Conservation (phyloP, 2,113 vertebrate species). For the Pelvicachromis taeniatus region DNA sequence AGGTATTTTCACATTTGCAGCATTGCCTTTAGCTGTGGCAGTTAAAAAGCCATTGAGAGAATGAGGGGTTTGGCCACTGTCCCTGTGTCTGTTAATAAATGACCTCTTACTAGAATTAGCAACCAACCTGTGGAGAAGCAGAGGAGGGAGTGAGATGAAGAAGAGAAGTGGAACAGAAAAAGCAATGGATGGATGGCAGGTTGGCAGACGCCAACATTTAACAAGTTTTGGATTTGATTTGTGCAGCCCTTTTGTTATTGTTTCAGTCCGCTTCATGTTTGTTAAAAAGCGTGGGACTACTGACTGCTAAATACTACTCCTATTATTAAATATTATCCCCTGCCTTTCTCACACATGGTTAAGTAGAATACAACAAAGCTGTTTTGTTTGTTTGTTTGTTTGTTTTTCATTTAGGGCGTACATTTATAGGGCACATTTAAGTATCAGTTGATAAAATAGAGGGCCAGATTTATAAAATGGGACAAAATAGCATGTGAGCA, state of each 20-base stretch:
- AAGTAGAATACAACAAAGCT: no score
- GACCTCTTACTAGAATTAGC: constrained; percentile 72
- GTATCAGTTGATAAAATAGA: neutral
- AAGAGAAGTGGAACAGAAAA: neutral
- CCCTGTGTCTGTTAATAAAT: constrained; percentile 61
- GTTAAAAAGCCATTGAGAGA: constrained; percentile 68
- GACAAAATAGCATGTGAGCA: neutral
- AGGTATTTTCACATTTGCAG: constrained; percentile 27
- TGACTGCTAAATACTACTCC: neutral
- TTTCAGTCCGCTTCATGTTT: neutral
- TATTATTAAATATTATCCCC: neutral
- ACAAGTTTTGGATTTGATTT: neutral
- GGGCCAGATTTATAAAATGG: neutral
- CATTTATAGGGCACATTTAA: no score
- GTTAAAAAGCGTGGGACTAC: neutral
- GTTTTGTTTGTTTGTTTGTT: no score
- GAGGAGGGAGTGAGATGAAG: neutral
- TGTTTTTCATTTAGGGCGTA: no score
- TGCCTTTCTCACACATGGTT: neutral
- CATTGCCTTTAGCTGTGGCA: constrained; percentile 25
- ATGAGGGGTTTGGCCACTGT: constrained; percentile 42
- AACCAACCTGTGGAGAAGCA: constrained; percentile 39
- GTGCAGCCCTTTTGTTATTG: neutral
- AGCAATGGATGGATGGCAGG: neutral
- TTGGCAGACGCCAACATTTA: neutral